Conservation (phyloP, 1,140 invertebrate genomes). For the Drosophila obscura region DNA sequence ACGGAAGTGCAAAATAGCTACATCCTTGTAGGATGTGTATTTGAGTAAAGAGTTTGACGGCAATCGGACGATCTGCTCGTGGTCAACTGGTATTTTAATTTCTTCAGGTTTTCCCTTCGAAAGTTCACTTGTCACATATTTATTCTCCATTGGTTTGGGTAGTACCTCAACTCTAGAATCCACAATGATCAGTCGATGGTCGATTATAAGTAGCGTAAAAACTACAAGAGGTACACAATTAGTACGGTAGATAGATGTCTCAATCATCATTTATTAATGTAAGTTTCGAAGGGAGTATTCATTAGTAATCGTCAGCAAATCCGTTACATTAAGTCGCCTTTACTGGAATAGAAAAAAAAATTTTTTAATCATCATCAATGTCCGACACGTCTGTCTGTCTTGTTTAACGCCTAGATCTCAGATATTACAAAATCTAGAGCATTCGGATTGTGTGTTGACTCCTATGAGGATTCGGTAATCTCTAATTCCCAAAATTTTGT, state of each 20-base stretch:
- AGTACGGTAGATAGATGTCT: constrained; percentile 15
- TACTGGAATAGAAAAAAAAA: no score
- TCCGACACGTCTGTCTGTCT: no score
- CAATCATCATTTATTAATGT: constrained; percentile 20
- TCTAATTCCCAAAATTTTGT: no score
- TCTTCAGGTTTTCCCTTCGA: constrained; percentile 58
- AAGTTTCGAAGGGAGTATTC: neutral
- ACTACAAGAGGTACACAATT: constrained; percentile 34
- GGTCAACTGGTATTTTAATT: constrained; percentile 60
- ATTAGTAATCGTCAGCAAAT: no score
- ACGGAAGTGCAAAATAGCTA: constrained; percentile 81
- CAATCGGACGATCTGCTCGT: constrained; percentile 72
- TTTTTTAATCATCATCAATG: no score
- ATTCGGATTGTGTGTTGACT: no score
- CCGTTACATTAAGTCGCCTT: no score
- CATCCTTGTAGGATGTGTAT: constrained; percentile 81
- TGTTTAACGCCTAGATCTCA: no score
- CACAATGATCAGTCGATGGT: constrained; percentile 26
- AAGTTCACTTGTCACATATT: constrained; percentile 48
- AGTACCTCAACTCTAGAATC: constrained; percentile 57
- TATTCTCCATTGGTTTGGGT: constrained; percentile 45
- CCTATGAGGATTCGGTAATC: no score
- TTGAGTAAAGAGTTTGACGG: constrained; percentile 81
- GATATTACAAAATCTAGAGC: no score
- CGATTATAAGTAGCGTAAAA: constrained; percentile 35